Conservation (phyloP, 2,888 invertebrate genomes). For the Pseudococcus viburni region DNA sequence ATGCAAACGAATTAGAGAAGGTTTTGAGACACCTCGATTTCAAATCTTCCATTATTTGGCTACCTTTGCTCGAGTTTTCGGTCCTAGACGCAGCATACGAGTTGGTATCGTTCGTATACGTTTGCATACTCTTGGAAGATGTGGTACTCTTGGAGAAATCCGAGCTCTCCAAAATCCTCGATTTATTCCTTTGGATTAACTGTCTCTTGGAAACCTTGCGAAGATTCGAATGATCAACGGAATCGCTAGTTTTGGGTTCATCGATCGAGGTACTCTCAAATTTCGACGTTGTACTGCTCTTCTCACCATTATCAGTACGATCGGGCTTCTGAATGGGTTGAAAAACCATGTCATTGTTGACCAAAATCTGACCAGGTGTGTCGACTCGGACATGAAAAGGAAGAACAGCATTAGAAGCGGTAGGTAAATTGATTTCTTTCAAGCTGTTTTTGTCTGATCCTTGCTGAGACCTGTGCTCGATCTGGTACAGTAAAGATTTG, state of each 20-base stretch:
- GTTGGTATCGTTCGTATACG: background rate
- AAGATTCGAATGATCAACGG: background rate
- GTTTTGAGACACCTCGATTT: background rate
- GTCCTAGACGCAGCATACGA: constrained; percentile 8
- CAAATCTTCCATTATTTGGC: background rate
- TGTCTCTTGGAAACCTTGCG: background rate
- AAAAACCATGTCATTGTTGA: constrained; percentile 33
- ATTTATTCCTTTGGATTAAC: background rate
- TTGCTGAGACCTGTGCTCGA: background rate
- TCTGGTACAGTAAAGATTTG: constrained; percentile 73
- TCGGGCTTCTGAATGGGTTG: background rate
- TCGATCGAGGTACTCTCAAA: constrained; percentile 25
- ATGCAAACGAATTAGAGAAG: background rate
- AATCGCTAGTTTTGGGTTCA: constrained; percentile 32
- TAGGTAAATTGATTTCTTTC: background rate
- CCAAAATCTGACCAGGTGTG: background rate
- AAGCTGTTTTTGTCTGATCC: background rate
- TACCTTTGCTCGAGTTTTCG: constrained; percentile 20
- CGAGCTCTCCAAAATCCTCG: constrained; percentile 16
- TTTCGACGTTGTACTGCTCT: constrained; percentile 22
- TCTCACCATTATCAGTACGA: background rate
- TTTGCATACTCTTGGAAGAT: background rate
- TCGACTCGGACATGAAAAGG: background rate
- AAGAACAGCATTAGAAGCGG: too few relatives aligned
- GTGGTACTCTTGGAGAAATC: constrained; percentile 21